Base-by-base conservation (phyloP, 2,888 invertebrate species). In the Phalera bucephala region DNA sequence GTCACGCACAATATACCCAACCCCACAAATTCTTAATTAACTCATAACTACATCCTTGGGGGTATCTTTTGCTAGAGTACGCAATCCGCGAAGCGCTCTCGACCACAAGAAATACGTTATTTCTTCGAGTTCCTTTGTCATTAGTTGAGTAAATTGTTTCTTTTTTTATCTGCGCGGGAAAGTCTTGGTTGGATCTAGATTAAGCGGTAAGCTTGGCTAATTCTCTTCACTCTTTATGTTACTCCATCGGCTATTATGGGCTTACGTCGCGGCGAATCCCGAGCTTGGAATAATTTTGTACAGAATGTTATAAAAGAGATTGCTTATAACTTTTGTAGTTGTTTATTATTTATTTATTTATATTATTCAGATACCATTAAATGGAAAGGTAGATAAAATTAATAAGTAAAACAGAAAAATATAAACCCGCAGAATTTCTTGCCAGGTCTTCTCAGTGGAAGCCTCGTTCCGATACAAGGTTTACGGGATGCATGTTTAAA, bases 81-180 rank as follows among this genome's bases (percentile, higher is more conserved):
- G 34, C 34, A 45, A 40, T 52, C 42, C 15, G 31, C 25, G 30
- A 48, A 53, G 55, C 47, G 53, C 52, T 30, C 52, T 53, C 45
- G 41, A 57, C 39, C 49, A 51, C 56, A 46, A 64, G 64, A 69
- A 70, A 74, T 68, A 66, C 61, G 64, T 50, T 67, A 64, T 71
- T 77, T 72, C 63, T 64, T 52, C 50, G 37, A 65, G 71, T 72
- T 74, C 67, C 62, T 72, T 76, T 73, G 77, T 80, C 72, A 74
- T 80, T 80, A 77, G 65, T 60, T 45, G 64, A 65, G 70, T 65
- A 77, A 83, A 82, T 81, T 79, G 76, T 78, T 80, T 79, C 79
- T 74, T 75, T 5, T 17, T n/a, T n/a, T n/a, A n/a, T n/a, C 69
- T 64, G 63, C 54, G 52, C 63, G 53, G 48, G 64, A 70, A 64